Evolutionary conservation across 2,888 invertebrate genomes (phyloP).

Genomic region (Trachelus iudaicus): DNA sequence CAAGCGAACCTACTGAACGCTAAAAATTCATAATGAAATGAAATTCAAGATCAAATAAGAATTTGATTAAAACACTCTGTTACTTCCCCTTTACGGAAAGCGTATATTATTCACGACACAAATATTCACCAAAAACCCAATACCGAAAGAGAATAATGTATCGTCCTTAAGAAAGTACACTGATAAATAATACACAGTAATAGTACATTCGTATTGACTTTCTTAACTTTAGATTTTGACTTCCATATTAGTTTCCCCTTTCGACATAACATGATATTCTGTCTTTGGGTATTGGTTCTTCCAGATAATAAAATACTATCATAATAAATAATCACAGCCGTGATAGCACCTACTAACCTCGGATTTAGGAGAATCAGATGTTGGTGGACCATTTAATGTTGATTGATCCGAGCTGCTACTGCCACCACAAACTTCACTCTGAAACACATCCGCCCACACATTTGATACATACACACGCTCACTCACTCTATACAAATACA

Average conservation of each 20-base stretch:
- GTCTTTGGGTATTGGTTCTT: background rate
- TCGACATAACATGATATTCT: background rate
- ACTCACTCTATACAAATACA: background rate
- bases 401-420: constrained; percentile 53
- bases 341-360: constrained; percentile 53
- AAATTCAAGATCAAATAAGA: background rate
- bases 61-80: background rate
- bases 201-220: background rate
- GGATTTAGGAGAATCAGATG: constrained; percentile 54
- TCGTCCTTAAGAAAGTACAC: background rate
- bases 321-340: background rate
- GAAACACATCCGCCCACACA: constrained; percentile 15
- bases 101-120: background rate
- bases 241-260: background rate
- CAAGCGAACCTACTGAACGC: background rate
- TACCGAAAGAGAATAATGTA: background rate
- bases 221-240: background rate
- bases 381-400: constrained; percentile 56
- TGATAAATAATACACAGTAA: no score
- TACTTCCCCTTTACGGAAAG: background rate
- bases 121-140: background rate
- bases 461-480: background rate
- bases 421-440: constrained; percentile 49
- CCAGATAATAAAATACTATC: background rate
- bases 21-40: background rate